These are phyloP conservation scores for Florisuga fusca DNA, from an alignment of 2,797 vertebrate species.

Conservation along the genomic window DNA sequence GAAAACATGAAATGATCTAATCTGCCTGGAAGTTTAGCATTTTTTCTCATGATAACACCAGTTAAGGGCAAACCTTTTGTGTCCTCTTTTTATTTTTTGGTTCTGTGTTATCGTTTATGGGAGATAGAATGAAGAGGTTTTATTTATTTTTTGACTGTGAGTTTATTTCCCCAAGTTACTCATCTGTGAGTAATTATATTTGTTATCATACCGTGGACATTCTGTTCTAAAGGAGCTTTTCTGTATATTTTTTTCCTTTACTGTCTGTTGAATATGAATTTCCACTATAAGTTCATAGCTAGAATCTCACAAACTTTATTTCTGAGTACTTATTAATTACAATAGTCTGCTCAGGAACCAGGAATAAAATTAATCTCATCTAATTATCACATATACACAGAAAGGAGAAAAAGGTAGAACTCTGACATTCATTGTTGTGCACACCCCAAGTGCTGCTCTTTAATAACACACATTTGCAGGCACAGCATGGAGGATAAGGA, in stretches of 20 bases:
- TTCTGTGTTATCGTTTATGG: neutral
- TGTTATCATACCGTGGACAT: neutral
- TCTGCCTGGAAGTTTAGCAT: neutral
- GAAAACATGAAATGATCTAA: neutral
- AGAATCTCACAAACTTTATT: neutral
- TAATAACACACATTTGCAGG: neutral
- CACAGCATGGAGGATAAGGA: neutral
- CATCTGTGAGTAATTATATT: slow-evolving; percentile 34
- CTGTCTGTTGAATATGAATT: neutral
- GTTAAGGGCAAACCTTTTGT: neutral
- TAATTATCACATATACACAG: neutral
- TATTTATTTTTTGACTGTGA: neutral
- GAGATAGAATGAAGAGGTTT: neutral
- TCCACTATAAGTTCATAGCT: neutral
- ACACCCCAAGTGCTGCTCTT: neutral
- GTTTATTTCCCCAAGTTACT: slow-evolving; percentile 1
- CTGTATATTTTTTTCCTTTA: neutral
- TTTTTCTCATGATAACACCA: neutral
- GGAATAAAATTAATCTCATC: neutral
- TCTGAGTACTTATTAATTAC: neutral
- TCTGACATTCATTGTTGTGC: neutral
- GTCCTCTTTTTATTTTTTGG: neutral
- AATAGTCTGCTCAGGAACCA: neutral
- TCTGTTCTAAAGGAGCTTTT: neutral
- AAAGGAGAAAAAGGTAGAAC: neutral